A percentile compares a stretch with the other conserved stretches of the same genome.
These are phyloP conservation scores for Drosophila cardini DNA, from an alignment of 1,140 invertebrate genomes.

Conservation along the genomic window DNA sequence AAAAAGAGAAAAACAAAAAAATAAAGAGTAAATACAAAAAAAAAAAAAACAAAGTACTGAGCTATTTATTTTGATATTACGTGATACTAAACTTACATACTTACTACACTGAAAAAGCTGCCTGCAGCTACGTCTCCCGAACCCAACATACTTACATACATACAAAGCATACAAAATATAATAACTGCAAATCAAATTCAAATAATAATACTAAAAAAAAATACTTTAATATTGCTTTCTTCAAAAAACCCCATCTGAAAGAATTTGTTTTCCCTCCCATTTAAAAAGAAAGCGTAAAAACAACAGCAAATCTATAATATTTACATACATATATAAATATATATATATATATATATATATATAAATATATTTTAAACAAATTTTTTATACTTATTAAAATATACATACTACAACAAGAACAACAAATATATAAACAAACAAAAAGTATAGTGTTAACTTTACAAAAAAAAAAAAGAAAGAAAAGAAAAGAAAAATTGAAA, in stretches of 20 bases:
- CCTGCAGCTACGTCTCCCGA: slow-evolving; percentile 58
- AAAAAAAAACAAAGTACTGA: slow-evolving; percentile 68
- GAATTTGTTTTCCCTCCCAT: slow-evolving; percentile 64
- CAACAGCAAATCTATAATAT: slow-evolving; percentile 57
- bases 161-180: slow-evolving; percentile 9
- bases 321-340: slow-evolving; percentile 18
- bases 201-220: slow-evolving; percentile 11
- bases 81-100: slow-evolving; percentile 78
- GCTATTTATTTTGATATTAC: slow-evolving; percentile 77
- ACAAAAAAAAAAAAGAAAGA: slow-evolving; percentile 47
- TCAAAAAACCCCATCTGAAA: slow-evolving; percentile 38
- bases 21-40: slow-evolving; percentile 11
- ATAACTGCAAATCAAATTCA: slow-evolving; percentile 6
- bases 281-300: slow-evolving; percentile 44
- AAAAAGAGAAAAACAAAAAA: slow-evolving; percentile 18
- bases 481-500: slow-evolving; percentile 36
- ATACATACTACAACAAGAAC: slow-evolving; percentile 61
- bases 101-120: slow-evolving; percentile 64
- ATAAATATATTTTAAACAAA: slow-evolving; percentile 76
- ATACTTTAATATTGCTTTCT: slow-evolving; percentile 19
- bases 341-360: slow-evolving; percentile 31
- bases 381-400: slow-evolving; percentile 80
- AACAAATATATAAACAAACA: slow-evolving; percentile 7
- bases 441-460: slow-evolving; percentile 67
- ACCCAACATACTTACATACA: slow-evolving; percentile 16